Conservation (phyloP, 2,888 invertebrate species). For the Campoplex nolae region DNA sequence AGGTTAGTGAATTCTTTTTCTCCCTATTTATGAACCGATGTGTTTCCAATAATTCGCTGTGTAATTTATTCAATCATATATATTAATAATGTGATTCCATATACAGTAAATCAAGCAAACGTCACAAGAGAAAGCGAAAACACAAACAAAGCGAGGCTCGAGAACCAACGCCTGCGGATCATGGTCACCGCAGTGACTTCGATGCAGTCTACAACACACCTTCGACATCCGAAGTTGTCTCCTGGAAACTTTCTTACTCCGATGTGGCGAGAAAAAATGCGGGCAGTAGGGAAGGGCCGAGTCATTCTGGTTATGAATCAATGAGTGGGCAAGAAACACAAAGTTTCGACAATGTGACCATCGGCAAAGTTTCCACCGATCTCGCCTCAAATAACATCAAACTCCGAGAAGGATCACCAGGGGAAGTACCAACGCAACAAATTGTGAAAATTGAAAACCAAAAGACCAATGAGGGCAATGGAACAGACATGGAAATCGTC, state of each 20-base stretch:
- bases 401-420: slow-evolving; percentile 28
- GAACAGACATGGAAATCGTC: slow-evolving; percentile 22
- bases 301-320: slow-evolving; percentile 31
- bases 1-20: slow-evolving; percentile 25
- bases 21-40: not conserved
- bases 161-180: slow-evolving; percentile 46
- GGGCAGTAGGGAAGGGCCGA: slow-evolving; percentile 48
- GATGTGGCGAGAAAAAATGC: slow-evolving; percentile 75
- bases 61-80: not conserved
- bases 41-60: not conserved
- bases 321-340: slow-evolving; percentile 41
- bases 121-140: slow-evolving; percentile 64
- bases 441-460: slow-evolving; percentile 5
- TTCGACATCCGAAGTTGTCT: slow-evolving; percentile 67
- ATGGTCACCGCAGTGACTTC: slow-evolving; percentile 67
- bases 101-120: slow-evolving; percentile 46
- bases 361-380: slow-evolving; percentile 51
- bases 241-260: slow-evolving; percentile 75
- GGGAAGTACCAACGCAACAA: not conserved
- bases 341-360: slow-evolving; percentile 38
- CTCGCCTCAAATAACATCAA: slow-evolving; percentile 47
- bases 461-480: slow-evolving; percentile 4
- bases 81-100: not conserved
- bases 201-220: slow-evolving; percentile 72
- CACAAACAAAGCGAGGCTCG: slow-evolving; percentile 62